Base-by-base conservation (phyloP, 2,797 vertebrate genomes). In the Acomys russatus region DNA sequence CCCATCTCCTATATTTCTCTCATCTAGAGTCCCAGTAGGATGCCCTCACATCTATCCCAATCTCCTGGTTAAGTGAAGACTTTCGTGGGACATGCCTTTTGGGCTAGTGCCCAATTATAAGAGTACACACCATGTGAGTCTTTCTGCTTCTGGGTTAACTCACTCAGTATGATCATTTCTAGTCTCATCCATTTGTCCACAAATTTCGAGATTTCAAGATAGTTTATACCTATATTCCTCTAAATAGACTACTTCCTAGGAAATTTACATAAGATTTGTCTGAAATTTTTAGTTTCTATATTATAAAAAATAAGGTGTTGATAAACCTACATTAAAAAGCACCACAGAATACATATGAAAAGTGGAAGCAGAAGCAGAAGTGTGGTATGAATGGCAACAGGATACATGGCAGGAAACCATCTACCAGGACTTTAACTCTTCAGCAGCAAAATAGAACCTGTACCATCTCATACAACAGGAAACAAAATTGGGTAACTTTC, bases 181-280 rank as follows among this genome's bases (percentile, higher is more conserved):
- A 44, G 44, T 44, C 44, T 44, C 44, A 44, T 44, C 44, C 44
- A 44, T 44, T 44, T 44, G 4, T 44, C 44, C 44, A 44, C 44
- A 28, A 95, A 88, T 92, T 95, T 44, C 94, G 83, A 23, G 91
- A 23, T 87, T 94, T 92, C 15, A 88, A 94, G 68, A 64, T 20
- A 92, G 25, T 18, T 88, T 18, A 64, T 23, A 15, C 68, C 33
- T 85, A 28, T 28, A 76, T 78, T 93, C 79, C 49, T 86, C 35
- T 71, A 88, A 87, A 35, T 4, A 33, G 30, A 6, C 9, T 44
- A 82, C 30, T 89, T 92, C 44, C 33, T 92, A 84, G 80, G 54
- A 9, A 85, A 82, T 79, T 86, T 78, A 68, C 0, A n/a, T 59
- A 74, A 38, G 15, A 88, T 66, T 59, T 88, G 74, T 56, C 85